A percentile compares a stretch with the other conserved stretches of the same genome.
Evolutionary conservation across 2,113 vertebrate genomes (phyloP).

Genomic region (Mionectes macconnelli): DNA sequence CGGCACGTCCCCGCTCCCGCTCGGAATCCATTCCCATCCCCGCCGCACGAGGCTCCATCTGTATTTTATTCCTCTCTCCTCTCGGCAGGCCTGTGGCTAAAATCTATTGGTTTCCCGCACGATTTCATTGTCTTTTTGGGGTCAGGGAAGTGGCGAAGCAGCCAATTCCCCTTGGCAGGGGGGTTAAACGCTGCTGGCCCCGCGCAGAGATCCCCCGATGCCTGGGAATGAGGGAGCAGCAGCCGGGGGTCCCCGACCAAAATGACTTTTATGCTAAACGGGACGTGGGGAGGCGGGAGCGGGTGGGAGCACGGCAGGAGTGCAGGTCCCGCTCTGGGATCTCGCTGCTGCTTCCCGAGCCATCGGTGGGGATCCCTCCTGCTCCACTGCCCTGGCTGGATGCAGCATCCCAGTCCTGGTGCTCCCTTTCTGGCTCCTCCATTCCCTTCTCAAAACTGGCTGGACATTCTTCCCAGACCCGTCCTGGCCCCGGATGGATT

Average conservation of each 20-base stretch:
- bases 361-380: rapidly evolving
- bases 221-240: constrained; percentile 39
- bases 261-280: constrained; percentile 65
- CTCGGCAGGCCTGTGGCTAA: constrained; percentile 32
- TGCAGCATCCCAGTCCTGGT: rapidly evolving
- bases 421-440: background rate
- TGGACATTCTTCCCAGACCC: background rate
- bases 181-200: constrained; percentile 28
- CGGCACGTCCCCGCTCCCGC: background rate
- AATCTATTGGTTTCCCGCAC: constrained; percentile 19
- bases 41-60: background rate
- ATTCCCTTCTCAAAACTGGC: background rate
- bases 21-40: background rate
- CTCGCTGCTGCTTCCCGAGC: background rate
- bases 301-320: background rate
- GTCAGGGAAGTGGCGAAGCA: constrained; percentile 24
- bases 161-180: constrained; percentile 45
- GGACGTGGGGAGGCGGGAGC: background rate
- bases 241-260: constrained; percentile 22
- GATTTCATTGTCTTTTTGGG: constrained; percentile 49
- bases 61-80: constrained; percentile 1
- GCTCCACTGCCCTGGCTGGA: background rate
- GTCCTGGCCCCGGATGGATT: background rate
- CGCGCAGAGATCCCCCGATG: background rate
- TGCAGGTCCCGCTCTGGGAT: background rate